Base-by-base conservation (phyloP, 1,140 invertebrate species). In the Lutraria rhynchaena region DNA sequence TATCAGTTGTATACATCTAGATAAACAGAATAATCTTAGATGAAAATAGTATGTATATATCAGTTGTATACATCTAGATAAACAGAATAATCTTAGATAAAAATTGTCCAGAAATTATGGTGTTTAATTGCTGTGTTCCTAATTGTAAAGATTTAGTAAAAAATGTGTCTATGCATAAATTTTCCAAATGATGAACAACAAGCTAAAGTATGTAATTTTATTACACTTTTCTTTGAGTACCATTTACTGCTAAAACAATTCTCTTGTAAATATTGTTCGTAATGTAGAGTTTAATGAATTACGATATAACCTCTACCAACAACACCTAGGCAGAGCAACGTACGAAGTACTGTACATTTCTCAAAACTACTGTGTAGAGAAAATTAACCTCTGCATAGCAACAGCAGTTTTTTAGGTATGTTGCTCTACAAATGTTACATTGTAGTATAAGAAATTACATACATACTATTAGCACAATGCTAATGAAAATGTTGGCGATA, bases 71-170 rank as follows among this genome's bases (percentile, higher is more conserved):
- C n/a, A n/a, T n/a, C n/a, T n/a, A n/a, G n/a, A n/a, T n/a, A n/a
- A n/a, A n/a, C n/a, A n/a, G n/a, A n/a, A n/a, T n/a, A n/a, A n/a
- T n/a, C n/a, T n/a, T n/a, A n/a, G n/a, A n/a, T n/a, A n/a, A n/a
- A n/a, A n/a, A n/a, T n/a, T n/a, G n/a, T 57, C 60, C 33, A 4
- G 33, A 9, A 37, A 63, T 63, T 63, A 63, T 63, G 2, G 60
- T 63, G 37, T 37, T 35, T 35, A 35, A 63, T 63, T 63, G 60
- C 13, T 63, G 60, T 63, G 60, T 63, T 3, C 31, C 60, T 4
- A 22, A 37, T 63, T 63, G 55, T 57, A 57, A 57, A 57, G 31
- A 5, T 37, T 35, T 5, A 35, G 60, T 29, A 35, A 29, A 60
- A 60, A 35, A 60, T 35, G 58, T 60, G 24, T 60, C 58, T 29